phyloP scores from a whole-genome alignment of 2,888 invertebrate genomes.

The Hartigia nigra region DNA sequence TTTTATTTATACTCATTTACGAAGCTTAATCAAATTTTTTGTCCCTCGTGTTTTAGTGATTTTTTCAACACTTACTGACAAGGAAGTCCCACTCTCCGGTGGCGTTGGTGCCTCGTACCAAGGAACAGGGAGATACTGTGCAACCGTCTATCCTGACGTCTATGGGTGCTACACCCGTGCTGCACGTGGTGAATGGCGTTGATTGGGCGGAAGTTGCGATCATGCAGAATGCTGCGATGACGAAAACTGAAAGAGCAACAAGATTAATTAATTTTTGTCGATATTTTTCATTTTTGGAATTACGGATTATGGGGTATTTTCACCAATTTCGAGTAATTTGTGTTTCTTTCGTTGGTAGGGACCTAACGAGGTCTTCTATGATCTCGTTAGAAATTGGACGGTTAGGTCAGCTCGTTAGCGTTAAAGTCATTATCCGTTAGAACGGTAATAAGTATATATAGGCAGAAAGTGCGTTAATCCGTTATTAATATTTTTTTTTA shows the following conservation, averaged over 20 bases:
- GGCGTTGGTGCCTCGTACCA: slow-evolving; percentile 18
- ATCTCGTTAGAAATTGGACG: not conserved
- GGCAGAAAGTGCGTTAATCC: not conserved
- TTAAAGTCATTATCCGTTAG: not conserved
- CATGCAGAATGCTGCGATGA: slow-evolving; percentile 36
- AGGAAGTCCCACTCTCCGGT: slow-evolving; percentile 26
- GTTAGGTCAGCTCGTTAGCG: not conserved
- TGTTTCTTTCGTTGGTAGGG: not conserved
- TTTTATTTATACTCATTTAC: not conserved
- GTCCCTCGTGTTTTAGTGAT: slow-evolving; percentile 16
- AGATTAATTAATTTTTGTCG: not conserved
- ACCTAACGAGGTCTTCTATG: not conserved
- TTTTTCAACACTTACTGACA: slow-evolving; percentile 26
- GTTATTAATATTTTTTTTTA: not conserved
- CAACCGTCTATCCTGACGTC: slow-evolving; percentile 23
- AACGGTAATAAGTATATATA: not conserved
- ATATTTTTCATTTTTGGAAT: not conserved
- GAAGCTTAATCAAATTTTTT: not conserved
- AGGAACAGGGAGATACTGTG: slow-evolving; percentile 22
- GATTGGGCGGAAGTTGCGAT: slow-evolving; percentile 21
- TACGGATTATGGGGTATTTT: not conserved
- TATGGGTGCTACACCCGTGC: slow-evolving; percentile 4
- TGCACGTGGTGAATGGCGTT: slow-evolving; percentile 9
- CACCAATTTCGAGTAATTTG: not conserved
- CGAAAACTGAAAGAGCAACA: slow-evolving; percentile 25